phyloP scores from a whole-genome alignment of 2,888 invertebrate genomes.

The Idaea biselata region DNA sequence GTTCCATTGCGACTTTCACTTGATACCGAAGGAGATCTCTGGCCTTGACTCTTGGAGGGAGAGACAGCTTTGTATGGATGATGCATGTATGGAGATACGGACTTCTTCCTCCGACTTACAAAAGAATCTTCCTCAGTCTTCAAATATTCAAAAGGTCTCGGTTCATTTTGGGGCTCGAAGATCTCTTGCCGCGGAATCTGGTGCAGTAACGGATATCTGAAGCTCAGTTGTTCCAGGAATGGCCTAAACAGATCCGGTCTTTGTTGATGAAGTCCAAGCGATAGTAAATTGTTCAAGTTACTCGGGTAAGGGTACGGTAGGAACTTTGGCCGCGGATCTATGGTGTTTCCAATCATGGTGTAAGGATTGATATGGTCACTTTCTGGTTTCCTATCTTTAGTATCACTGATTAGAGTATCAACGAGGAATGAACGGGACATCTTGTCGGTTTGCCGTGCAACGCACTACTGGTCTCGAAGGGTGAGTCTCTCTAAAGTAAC shows the following conservation, averaged over 20 bases:
- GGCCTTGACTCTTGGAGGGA: slow-evolving; percentile 67
- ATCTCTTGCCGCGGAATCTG: slow-evolving; percentile 66
- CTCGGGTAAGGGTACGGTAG: slow-evolving; percentile 83
- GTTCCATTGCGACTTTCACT: slow-evolving; percentile 79
- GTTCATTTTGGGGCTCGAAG: slow-evolving; percentile 50
- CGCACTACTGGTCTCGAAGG: slow-evolving; percentile 59
- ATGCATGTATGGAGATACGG: slow-evolving; percentile 66
- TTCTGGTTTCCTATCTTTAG: slow-evolving; percentile 71
- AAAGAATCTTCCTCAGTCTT: slow-evolving; percentile 66
- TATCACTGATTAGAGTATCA: slow-evolving; percentile 87
- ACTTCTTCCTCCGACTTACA: slow-evolving; percentile 62
- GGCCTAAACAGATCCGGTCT: slow-evolving; percentile 74
- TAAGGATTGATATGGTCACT: slow-evolving; percentile 67
- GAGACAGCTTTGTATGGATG: slow-evolving; percentile 68
- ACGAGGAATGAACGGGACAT: slow-evolving; percentile 92
- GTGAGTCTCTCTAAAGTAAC: slow-evolving; percentile 65
- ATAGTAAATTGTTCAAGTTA: slow-evolving; percentile 83
- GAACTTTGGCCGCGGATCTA: slow-evolving; percentile 70
- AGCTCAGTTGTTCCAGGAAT: slow-evolving; percentile 68
- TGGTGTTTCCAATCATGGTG: slow-evolving; percentile 56
- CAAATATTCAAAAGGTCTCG: slow-evolving; percentile 52
- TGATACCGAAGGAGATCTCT: slow-evolving; percentile 63
- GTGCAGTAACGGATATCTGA: slow-evolving; percentile 65
- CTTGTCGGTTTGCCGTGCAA: slow-evolving; percentile 46
- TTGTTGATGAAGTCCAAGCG: slow-evolving; percentile 82